phyloP scores from a whole-genome alignment of 2,797 vertebrate genomes.

The Sylvia borin region DNA sequence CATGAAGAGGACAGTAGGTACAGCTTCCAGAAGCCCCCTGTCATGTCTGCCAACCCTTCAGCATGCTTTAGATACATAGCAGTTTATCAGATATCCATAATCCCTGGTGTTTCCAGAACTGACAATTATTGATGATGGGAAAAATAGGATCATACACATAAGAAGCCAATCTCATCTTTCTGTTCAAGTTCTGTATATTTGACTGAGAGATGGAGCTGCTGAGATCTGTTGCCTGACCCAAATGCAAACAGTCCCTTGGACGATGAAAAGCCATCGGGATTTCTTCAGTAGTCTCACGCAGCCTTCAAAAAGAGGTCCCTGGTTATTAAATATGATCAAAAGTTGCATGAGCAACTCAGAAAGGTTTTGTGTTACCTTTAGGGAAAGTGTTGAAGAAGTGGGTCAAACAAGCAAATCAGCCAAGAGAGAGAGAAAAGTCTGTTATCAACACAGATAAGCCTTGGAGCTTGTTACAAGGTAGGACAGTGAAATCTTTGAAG shows the following conservation, averaged over 20 bases:
- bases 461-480: not conserved
- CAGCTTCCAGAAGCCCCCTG: not conserved
- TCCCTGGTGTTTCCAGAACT: not conserved
- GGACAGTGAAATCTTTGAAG: slow-evolving; percentile 1
- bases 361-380: slow-evolving; percentile 54
- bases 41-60: not conserved
- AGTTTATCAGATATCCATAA: not conserved
- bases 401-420: slow-evolving; percentile 11
- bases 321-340: slow-evolving; percentile 58
- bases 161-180: not conserved
- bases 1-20: not conserved
- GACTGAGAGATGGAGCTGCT: not conserved
- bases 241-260: slow-evolving; percentile 64
- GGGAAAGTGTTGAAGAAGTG: slow-evolving; percentile 46
- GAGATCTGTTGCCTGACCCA: slow-evolving; percentile 46
- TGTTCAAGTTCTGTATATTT: not conserved
- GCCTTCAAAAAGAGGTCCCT: slow-evolving; percentile 30
- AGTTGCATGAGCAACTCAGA: not conserved
- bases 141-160: not conserved
- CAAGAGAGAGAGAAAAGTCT: not conserved
- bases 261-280: slow-evolving; percentile 16
- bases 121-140: not conserved
- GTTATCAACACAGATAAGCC: not conserved
- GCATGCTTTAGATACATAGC: not conserved
- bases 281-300: not conserved